Conservation (phyloP, 2,797 vertebrate genomes). For the Enteromius paludinosus region DNA sequence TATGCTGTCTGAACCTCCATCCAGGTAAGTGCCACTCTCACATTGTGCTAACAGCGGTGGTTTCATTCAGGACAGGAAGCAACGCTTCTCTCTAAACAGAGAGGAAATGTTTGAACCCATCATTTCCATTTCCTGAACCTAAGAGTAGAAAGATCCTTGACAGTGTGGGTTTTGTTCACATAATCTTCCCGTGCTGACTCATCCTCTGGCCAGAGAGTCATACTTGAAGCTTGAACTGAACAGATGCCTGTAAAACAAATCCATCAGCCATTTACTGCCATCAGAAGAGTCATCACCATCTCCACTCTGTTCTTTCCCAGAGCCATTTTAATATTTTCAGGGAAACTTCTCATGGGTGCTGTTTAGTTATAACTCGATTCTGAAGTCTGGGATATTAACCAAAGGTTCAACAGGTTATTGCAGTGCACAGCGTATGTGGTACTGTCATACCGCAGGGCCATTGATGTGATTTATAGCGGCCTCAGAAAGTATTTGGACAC, state of each 20-base stretch:
- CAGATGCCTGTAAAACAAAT: slow-evolving; percentile 40
- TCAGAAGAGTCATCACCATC: slow-evolving; percentile 27
- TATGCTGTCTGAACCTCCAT: not conserved
- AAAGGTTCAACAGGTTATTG: slow-evolving; percentile 23
- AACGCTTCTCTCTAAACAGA: slow-evolving; percentile 11
- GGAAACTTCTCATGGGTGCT: slow-evolving; percentile 18
- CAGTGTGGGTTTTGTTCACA: slow-evolving; percentile 25
- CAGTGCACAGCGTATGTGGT: not conserved
- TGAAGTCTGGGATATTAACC: slow-evolving; percentile 23
- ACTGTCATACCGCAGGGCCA: slow-evolving; percentile 1
- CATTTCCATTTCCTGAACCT: slow-evolving; percentile 10
- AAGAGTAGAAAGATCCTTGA: slow-evolving; percentile 21
- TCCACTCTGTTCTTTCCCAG: slow-evolving; percentile 19
- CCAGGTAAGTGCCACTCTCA: not conserved
- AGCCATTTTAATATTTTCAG: slow-evolving; percentile 27
- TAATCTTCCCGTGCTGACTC: slow-evolving; percentile 28
- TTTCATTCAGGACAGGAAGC: slow-evolving; percentile 20
- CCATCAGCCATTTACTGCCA: slow-evolving; percentile 27
- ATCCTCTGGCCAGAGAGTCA: slow-evolving; percentile 26
- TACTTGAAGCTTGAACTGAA: slow-evolving; percentile 29
- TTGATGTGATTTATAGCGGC: slow-evolving; percentile 4
- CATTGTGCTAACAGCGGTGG: slow-evolving; percentile 16
- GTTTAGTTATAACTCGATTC: slow-evolving; percentile 28
- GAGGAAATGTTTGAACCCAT: slow-evolving; percentile 13
- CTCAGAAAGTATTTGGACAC: slow-evolving; percentile 2